Conservation (phyloP, 2,113 vertebrate species). For the Corythaeola cristata region DNA sequence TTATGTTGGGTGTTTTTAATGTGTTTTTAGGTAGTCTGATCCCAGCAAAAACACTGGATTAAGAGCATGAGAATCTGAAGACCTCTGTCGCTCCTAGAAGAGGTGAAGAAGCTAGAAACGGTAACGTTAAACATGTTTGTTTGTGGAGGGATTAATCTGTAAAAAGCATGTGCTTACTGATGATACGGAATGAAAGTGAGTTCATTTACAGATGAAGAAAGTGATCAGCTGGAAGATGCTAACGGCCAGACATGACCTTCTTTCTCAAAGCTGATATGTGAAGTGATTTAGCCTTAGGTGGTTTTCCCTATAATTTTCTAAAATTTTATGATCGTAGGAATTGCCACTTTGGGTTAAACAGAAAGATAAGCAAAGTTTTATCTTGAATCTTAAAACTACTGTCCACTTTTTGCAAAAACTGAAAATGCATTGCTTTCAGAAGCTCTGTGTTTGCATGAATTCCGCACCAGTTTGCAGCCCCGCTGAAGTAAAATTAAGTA, state of each 20-base stretch:
- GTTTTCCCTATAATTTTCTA: background rate
- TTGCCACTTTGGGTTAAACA: background rate
- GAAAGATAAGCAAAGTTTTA: background rate
- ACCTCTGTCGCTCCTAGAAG: background rate
- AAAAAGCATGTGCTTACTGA: background rate
- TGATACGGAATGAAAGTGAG: background rate
- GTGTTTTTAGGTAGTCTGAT: constrained; percentile 27
- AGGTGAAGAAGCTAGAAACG: constrained; percentile 14
- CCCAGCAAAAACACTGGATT: background rate
- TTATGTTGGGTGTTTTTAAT: background rate
- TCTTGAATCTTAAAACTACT: background rate
- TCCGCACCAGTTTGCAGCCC: background rate
- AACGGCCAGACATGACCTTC: background rate
- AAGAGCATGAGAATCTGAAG: constrained; percentile 18
- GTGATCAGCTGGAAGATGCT: background rate
- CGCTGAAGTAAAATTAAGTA: background rate
- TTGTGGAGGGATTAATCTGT: background rate
- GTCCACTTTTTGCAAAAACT: background rate
- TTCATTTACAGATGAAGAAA: background rate
- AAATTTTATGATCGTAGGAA: background rate
- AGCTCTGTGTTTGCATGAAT: background rate
- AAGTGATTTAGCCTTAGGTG: background rate
- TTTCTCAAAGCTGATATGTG: background rate
- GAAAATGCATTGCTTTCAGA: background rate
- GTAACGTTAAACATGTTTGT: background rate